phyloP scores from a whole-genome alignment of 2,113 vertebrate species.

The Eulemur macaco region DNA sequence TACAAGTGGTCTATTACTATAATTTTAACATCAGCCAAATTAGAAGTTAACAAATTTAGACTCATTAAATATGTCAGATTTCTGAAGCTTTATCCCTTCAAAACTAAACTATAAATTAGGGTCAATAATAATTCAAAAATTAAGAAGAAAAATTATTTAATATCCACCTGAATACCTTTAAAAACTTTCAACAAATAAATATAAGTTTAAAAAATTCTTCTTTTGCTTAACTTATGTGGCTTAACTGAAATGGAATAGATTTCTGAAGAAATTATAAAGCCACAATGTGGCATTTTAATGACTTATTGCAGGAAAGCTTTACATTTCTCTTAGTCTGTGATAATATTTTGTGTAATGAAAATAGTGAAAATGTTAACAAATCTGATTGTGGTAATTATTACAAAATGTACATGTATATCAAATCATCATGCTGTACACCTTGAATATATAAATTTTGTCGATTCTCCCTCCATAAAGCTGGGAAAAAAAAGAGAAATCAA shows the following conservation, averaged over 20 bases:
- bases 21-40: slow-evolving; percentile 37
- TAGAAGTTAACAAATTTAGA: slow-evolving; percentile 48
- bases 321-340: neutral
- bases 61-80: slow-evolving; percentile 52
- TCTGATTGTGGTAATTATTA: neutral
- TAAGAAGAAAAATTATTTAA: neutral
- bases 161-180: neutral
- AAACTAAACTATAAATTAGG: neutral
- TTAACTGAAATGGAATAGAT: neutral
- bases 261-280: neutral
- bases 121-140: neutral
- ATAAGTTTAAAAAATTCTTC: neutral
- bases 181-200: neutral
- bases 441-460: neutral
- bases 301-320: neutral
- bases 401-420: neutral
- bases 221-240: neutral
- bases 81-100: neutral
- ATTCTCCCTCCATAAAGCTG: neutral
- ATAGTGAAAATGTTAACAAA: neutral
- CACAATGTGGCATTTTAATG: neutral
- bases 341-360: neutral
- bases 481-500: neutral
- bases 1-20: neutral
- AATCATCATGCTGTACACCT: neutral